These are phyloP conservation scores for Spilogale gracilis DNA, from an alignment of 2,113 vertebrate genomes.

Conservation along the genomic window DNA sequence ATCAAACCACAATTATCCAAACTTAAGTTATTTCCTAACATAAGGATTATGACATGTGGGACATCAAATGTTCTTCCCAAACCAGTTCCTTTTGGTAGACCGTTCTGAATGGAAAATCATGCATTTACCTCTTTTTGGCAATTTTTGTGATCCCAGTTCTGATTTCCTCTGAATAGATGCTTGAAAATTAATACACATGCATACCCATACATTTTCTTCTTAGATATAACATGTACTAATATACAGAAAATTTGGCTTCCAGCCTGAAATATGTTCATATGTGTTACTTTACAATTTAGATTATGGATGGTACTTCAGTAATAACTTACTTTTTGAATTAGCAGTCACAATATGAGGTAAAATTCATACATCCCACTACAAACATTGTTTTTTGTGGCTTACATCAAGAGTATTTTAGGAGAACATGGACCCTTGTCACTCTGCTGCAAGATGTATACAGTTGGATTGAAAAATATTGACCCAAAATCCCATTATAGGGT, in stretches of 20 bases:
- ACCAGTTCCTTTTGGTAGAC: not conserved
- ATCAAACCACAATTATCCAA: not conserved
- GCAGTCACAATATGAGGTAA: not conserved
- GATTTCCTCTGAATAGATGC: not conserved
- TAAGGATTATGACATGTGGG: not conserved
- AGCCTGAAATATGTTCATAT: not conserved
- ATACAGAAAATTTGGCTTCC: not conserved
- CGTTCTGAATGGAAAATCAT: not conserved
- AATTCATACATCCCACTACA: not conserved
- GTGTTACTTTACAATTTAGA: not conserved
- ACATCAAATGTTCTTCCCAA: not conserved
- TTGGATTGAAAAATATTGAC: not conserved
- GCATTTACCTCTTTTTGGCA: not conserved
- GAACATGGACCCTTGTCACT: not conserved
- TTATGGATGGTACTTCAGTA: not conserved
- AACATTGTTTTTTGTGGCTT: not conserved
- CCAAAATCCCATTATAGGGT: not conserved
- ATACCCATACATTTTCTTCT: not conserved
- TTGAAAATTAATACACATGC: not conserved
- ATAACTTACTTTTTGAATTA: not conserved
- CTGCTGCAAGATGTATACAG: not conserved
- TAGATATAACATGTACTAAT: not conserved
- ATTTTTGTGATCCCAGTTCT: not conserved
- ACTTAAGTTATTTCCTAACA: slow-evolving; percentile 3
- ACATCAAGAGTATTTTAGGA: not conserved